A percentile compares a stretch with the other conserved stretches of the same genome.
These are phyloP conservation scores for Biston stratarius DNA, from an alignment of 2,888 invertebrate species.

Conservation along the genomic window DNA sequence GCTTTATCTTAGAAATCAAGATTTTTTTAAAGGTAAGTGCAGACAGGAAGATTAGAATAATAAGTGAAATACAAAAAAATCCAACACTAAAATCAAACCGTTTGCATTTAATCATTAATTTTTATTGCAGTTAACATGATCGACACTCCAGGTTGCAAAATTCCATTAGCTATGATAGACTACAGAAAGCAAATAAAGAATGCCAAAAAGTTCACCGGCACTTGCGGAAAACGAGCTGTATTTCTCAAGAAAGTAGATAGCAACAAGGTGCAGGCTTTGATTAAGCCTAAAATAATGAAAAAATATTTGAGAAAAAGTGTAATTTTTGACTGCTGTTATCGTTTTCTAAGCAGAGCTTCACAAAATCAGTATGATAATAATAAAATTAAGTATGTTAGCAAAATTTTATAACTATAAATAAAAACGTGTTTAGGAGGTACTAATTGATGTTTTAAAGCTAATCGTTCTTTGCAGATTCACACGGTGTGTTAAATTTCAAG, in stretches of 20 bases:
- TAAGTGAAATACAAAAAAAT: too few species aligned
- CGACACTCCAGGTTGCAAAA: constrained; percentile 70
- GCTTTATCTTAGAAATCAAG: too few species aligned
- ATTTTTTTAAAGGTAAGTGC: too few species aligned
- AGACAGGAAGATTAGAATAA: too few species aligned
- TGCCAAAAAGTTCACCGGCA: constrained; percentile 39
- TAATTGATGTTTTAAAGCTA: background rate
- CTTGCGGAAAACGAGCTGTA: constrained; percentile 69
- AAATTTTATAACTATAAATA: background rate
- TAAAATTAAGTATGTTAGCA: constrained; percentile 50
- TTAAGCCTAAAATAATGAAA: constrained; percentile 59
- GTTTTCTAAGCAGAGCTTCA: constrained; percentile 55
- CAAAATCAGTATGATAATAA: constrained; percentile 43
- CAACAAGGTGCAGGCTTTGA: constrained; percentile 58
- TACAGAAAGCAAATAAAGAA: constrained; percentile 53
- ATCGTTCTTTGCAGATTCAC: constrained; percentile 60
- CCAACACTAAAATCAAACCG: background rate
- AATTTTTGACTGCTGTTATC: constrained; percentile 68
- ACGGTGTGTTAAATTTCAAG: constrained; percentile 60
- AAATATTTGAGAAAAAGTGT: constrained; percentile 56
- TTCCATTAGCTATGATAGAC: constrained; percentile 61
- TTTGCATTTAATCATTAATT: constrained; percentile 12
- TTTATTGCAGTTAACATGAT: constrained; percentile 61
- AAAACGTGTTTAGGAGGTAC: background rate
- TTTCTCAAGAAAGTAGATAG: constrained; percentile 62